Percentiles rank a stretch among this genome's conserved stretches.
phyloP scores from a whole-genome alignment of 2,113 vertebrate species.

The Sylvietta virens region DNA sequence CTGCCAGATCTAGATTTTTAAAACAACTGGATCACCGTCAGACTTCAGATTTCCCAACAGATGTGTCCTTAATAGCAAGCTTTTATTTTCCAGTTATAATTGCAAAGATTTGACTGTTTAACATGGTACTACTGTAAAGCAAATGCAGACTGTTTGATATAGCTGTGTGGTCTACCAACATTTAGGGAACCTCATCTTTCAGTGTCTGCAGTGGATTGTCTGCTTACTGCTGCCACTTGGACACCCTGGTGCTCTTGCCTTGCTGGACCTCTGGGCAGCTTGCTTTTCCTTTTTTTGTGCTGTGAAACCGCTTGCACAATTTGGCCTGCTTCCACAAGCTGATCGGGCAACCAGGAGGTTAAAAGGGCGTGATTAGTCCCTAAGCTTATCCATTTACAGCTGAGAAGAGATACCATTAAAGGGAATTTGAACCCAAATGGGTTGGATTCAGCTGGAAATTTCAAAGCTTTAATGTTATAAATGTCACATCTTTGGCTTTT shows the following conservation, averaged over 20 bases:
- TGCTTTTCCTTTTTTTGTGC: background rate
- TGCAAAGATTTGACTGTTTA: background rate
- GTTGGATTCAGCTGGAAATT: background rate
- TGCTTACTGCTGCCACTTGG: background rate
- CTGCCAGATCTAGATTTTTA: background rate
- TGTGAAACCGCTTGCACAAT: background rate
- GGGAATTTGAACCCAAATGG: background rate
- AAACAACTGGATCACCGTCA: background rate
- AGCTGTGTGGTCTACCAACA: background rate
- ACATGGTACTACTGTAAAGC: background rate
- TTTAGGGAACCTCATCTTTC: background rate
- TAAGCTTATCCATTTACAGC: background rate
- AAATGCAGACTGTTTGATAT: background rate
- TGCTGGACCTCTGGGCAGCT: background rate
- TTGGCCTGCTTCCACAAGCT: background rate
- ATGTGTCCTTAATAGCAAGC: background rate
- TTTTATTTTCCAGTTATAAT: background rate
- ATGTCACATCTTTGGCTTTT: background rate
- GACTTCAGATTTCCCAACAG: background rate
- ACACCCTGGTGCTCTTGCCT: background rate
- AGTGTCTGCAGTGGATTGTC: background rate
- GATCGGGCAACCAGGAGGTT: background rate
- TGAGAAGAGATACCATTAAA: background rate
- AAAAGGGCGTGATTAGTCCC: background rate
- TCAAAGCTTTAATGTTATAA: constrained; percentile 13